Conservation (phyloP, 2,888 invertebrate genomes). For the Drosophila robusta region DNA sequence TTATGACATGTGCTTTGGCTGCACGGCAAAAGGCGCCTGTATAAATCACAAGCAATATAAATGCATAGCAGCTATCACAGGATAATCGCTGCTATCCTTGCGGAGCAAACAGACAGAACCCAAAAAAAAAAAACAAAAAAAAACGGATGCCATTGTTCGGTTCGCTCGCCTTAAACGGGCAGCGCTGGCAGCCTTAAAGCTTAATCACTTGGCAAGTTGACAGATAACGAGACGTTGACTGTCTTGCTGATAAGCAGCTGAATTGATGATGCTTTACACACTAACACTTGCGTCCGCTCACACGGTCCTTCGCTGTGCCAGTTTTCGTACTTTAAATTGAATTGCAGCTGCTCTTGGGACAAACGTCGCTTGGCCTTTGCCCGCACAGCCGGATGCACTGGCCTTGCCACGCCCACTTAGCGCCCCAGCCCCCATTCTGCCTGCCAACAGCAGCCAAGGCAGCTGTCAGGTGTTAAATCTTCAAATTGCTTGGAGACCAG, state of each 20-base stretch:
- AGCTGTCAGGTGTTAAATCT: constrained; percentile 71
- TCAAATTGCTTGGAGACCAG: constrained; percentile 67
- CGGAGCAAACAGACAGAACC: constrained; percentile 7
- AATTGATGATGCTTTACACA: constrained; percentile 59
- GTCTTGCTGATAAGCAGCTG: constrained; percentile 53
- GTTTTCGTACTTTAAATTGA: constrained; percentile 57
- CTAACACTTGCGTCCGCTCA: constrained; percentile 3
- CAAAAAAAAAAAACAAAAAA: neutral
- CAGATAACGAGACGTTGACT: constrained; percentile 52
- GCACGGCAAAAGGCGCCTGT: constrained; percentile 1
- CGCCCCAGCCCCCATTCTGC: neutral
- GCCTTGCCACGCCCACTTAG: constrained; percentile 36
- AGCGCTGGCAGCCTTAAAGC: constrained; percentile 45
- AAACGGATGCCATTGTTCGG: constrained; percentile 8
- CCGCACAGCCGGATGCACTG: constrained; percentile 12
- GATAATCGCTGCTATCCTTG: constrained; percentile 38
- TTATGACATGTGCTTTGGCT: constrained; percentile 53
- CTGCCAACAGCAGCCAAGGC: constrained; percentile 21
- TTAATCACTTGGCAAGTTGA: constrained; percentile 61
- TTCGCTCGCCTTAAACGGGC: neutral
- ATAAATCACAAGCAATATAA: constrained; percentile 49
- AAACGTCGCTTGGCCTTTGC: constrained; percentile 47
- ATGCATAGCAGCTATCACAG: constrained; percentile 41
- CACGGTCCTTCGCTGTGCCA: neutral
- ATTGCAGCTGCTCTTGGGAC: constrained; percentile 52